Percentiles rank a stretch among this genome's conserved stretches.
Evolutionary conservation across 1,140 invertebrate genomes (phyloP).

Genomic region (Lordiphosa collinella): DNA sequence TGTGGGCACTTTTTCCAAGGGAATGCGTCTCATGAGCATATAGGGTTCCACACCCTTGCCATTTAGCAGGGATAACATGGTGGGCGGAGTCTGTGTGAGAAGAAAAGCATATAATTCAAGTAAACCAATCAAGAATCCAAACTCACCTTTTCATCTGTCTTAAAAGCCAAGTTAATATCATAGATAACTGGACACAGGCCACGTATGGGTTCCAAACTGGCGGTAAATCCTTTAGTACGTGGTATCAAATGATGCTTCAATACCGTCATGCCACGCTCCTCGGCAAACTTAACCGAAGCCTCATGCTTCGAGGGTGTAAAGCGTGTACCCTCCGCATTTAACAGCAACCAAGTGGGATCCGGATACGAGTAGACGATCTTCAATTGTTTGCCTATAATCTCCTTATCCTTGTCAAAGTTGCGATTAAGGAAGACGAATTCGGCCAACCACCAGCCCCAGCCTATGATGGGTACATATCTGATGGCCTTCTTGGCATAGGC

Average conservation of each 20-base stretch:
- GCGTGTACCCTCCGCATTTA: conserved; percentile 97
- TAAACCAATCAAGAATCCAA: too few relatives aligned
- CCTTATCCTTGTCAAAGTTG: conserved; percentile 93
- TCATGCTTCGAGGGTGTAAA: conserved; percentile 93
- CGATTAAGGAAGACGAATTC: conserved; percentile 96
- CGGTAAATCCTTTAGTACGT: conserved; percentile 94
- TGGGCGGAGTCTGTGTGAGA: conserved; percentile 82
- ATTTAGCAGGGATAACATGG: conserved; percentile 90
- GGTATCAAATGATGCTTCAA: conserved; percentile 95
- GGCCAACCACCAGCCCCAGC: conserved; percentile 96
- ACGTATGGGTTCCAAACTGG: conserved; percentile 86
- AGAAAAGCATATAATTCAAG: conserved; percentile 32
- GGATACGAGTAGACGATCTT: conserved; percentile 91
- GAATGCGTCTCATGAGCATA: conserved; percentile 90
- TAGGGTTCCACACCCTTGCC: conserved; percentile 88
- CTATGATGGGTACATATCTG: conserved; percentile 94
- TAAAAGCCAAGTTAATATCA: conserved; percentile 91
- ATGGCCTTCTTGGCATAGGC: conserved; percentile 96
- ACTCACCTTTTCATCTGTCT: conserved; percentile 80
- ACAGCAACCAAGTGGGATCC: conserved; percentile 91
- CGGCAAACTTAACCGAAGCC: conserved; percentile 92
- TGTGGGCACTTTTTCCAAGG: conserved; percentile 89
- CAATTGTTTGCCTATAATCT: conserved; percentile 89
- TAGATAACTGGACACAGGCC: conserved; percentile 91
- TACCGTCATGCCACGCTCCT: conserved; percentile 90